Percentiles rank a stretch among this genome's conserved stretches.
phyloP scores from a whole-genome alignment of 1,140 invertebrate genomes.

The Belonocnema kinseyi region DNA sequence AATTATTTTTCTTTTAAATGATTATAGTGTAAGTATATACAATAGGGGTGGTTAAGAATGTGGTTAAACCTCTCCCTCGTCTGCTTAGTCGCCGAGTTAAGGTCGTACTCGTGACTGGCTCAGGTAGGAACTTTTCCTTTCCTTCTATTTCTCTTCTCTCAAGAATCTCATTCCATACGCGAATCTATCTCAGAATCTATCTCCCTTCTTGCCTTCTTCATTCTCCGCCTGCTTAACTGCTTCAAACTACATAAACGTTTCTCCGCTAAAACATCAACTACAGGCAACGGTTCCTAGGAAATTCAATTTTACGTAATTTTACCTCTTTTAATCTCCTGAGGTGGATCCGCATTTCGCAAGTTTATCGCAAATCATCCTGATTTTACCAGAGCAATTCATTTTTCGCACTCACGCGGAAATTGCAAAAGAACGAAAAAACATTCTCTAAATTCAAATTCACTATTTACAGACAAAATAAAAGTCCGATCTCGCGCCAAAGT shows the following conservation, averaged over 20 bases:
- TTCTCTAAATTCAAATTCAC: too few species aligned
- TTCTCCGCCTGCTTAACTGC: slow-evolving; percentile 23
- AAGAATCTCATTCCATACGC: slow-evolving; percentile 16
- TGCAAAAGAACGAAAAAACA: too few species aligned
- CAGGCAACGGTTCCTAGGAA: slow-evolving; percentile 11
- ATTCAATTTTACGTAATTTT: slow-evolving; percentile 11
- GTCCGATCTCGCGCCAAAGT: too few species aligned
- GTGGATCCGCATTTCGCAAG: too few species aligned
- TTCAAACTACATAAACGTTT: slow-evolving; percentile 16
- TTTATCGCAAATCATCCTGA: too few species aligned
- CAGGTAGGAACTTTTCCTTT: slow-evolving; percentile 26
- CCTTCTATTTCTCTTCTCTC: slow-evolving; percentile 25
- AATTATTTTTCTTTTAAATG: background rate
- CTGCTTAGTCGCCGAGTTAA: slow-evolving; percentile 35
- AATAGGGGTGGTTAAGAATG: slow-evolving; percentile 43
- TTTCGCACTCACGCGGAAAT: too few species aligned
- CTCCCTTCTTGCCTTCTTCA: slow-evolving; percentile 27
- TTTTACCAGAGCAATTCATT: too few species aligned
- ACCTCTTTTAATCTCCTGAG: too few species aligned
- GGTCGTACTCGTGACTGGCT: slow-evolving; percentile 42
- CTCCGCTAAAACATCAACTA: background rate
- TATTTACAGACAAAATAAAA: too few species aligned
- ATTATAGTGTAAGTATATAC: slow-evolving; percentile 7
- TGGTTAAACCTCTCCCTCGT: slow-evolving; percentile 42
- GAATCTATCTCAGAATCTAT: slow-evolving; percentile 29